Percentiles rank a stretch among this genome's conserved stretches.
Evolutionary conservation across 2,113 vertebrate genomes (phyloP).

Genomic region (Grantiella picta): DNA sequence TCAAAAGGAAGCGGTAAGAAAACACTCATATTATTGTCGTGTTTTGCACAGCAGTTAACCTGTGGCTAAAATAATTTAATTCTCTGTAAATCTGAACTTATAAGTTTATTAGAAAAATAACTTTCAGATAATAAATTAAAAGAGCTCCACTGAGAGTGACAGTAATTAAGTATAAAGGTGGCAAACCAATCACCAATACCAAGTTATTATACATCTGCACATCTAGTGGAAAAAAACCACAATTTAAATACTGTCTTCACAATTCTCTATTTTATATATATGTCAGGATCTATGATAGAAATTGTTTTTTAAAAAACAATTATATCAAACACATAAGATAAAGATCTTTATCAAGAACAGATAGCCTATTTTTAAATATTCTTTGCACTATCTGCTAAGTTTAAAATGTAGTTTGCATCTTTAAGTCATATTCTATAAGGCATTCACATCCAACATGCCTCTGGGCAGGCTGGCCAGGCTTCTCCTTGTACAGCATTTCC

Average conservation of each 20-base stretch:
- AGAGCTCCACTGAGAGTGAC: background rate
- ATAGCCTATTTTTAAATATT: background rate
- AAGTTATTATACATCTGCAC: background rate
- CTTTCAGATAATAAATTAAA: background rate
- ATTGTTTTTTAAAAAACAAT: accelerated
- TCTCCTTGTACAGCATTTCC: background rate
- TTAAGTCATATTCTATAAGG: background rate
- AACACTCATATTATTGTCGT: background rate
- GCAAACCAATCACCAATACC: background rate
- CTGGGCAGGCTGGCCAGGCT: background rate
- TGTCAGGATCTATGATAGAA: background rate
- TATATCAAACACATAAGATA: background rate
- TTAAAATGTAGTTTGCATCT: background rate
- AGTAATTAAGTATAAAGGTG: background rate
- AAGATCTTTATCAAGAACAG: background rate
- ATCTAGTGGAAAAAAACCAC: background rate
- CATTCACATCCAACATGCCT: background rate
- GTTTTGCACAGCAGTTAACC: background rate
- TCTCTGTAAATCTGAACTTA: background rate
- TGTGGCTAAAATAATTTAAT: background rate
- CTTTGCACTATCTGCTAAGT: background rate
- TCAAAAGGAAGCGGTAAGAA: background rate
- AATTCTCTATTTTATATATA: background rate
- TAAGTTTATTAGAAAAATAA: background rate
- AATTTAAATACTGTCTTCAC: background rate